A percentile compares a stretch with the other conserved stretches of the same genome.
phyloP scores from a whole-genome alignment of 2,113 vertebrate species.

The Struthidea cinerea region DNA sequence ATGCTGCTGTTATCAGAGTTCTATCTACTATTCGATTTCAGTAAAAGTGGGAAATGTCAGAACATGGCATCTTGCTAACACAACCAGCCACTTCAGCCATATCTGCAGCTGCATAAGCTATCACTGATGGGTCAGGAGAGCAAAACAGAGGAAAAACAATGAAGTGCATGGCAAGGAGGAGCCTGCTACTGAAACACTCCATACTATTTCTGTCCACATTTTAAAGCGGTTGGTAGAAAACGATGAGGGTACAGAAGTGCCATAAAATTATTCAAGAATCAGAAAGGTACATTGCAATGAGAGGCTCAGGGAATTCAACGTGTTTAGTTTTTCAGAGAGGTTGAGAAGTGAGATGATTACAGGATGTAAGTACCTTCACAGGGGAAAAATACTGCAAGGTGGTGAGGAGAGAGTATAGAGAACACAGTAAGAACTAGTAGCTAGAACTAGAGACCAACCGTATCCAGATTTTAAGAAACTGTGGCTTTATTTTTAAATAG shows the following conservation, averaged over 20 bases:
- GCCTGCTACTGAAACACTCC: not conserved
- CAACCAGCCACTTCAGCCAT: not conserved
- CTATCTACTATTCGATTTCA: not conserved
- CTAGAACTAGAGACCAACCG: accelerated
- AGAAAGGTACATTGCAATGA: not conserved
- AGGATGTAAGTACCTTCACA: not conserved
- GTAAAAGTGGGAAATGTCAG: not conserved
- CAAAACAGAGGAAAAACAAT: not conserved
- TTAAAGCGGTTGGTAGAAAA: not conserved
- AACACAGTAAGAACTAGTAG: not conserved
- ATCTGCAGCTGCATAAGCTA: not conserved
- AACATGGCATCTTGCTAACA: not conserved
- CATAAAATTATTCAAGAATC: not conserved
- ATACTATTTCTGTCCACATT: not conserved
- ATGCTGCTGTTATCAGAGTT: not conserved
- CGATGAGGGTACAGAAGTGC: not conserved
- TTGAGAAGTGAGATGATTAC: not conserved
- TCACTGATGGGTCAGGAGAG: not conserved
- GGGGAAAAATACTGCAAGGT: not conserved
- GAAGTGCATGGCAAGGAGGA: not conserved
- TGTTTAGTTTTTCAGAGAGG: not conserved
- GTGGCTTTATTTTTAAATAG: not conserved
- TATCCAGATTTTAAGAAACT: not conserved
- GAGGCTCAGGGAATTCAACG: not conserved
- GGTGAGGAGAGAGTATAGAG: not conserved